A percentile compares a stretch with the other conserved stretches of the same genome.
Evolutionary conservation across 1,140 invertebrate genomes (phyloP).

Genomic region (Phocides pigmalion): DNA sequence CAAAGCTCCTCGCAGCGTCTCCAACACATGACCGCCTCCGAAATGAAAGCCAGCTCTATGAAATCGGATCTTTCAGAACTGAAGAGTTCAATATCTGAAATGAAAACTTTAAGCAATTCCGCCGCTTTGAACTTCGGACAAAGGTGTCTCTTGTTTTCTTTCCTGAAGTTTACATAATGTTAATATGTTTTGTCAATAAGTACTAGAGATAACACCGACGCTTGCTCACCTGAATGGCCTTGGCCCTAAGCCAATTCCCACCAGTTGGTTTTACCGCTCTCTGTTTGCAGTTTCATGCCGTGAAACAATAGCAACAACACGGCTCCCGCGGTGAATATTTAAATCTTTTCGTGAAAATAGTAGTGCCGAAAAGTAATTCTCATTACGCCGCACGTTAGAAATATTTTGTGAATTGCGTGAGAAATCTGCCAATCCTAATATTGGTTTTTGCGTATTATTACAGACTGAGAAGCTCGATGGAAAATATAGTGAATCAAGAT

Average conservation of each 20-base stretch:
- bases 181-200: constrained; percentile 60
- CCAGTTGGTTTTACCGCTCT: constrained; percentile 63
- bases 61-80: constrained; percentile 90
- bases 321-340: constrained; percentile 45
- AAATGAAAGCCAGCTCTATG: constrained; percentile 88
- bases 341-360: constrained; percentile 26
- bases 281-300: constrained; percentile 75
- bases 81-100: constrained; percentile 91
- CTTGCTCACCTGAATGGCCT: constrained; percentile 78
- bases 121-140: constrained; percentile 82
- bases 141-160: constrained; percentile 67
- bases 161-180: constrained; percentile 50
- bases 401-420: constrained; percentile 2
- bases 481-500: constrained; percentile 86
- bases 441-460: constrained; percentile 39
- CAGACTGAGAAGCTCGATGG: constrained; percentile 86
- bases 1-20: constrained; percentile 80
- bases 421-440: constrained; percentile 7
- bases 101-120: constrained; percentile 86
- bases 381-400: not conserved
- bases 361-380: constrained; percentile 1
- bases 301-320: constrained; percentile 77
- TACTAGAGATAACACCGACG: constrained; percentile 63
- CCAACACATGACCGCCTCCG: constrained; percentile 80
- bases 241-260: constrained; percentile 74